A percentile compares a stretch with the other conserved stretches of the same genome.
phyloP scores from a whole-genome alignment of 2,113 vertebrate genomes.

The Daphoenositta chrysoptera region DNA sequence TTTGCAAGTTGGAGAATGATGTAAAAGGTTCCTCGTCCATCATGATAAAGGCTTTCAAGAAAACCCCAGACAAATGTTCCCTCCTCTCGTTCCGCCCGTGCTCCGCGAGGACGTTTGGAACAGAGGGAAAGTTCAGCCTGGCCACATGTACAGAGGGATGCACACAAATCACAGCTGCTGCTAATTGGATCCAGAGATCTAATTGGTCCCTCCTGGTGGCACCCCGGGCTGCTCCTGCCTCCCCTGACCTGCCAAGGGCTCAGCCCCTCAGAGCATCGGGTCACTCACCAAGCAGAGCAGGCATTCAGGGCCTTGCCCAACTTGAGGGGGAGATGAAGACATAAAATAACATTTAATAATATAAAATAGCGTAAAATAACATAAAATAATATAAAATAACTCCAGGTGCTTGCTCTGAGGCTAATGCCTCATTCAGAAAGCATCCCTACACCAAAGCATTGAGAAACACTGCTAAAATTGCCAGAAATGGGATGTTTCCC shows the following conservation, averaged over 20 bases:
- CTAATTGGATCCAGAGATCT: slow-evolving; percentile 61
- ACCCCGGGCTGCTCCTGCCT: not conserved
- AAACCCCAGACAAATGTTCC: slow-evolving; percentile 14
- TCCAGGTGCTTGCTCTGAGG: not conserved
- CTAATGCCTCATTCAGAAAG: not conserved
- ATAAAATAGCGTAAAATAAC: not conserved
- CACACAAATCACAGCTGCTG: slow-evolving; percentile 70
- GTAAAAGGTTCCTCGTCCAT: slow-evolving; percentile 59
- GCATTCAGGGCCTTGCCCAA: not conserved
- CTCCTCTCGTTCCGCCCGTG: not conserved
- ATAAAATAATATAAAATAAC: not conserved
- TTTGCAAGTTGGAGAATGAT: slow-evolving; percentile 53
- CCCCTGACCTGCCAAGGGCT: not conserved
- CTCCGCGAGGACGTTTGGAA: slow-evolving; percentile 3
- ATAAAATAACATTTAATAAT: not conserved
- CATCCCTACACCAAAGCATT: not conserved
- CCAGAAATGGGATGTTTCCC: not conserved
- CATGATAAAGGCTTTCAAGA: slow-evolving; percentile 28
- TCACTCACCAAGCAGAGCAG: rapidly evolving
- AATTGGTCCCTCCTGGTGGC: slow-evolving; percentile 54
- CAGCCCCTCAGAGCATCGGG: rapidly evolving
- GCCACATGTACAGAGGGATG: slow-evolving; percentile 42
- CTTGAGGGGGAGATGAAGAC: not conserved
- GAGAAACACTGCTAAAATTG: not conserved
- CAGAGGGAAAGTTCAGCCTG: slow-evolving; percentile 42